Evolutionary conservation across 2,797 vertebrate genomes (phyloP).

Genomic region (Brachyrhaphis roseni): DNA sequence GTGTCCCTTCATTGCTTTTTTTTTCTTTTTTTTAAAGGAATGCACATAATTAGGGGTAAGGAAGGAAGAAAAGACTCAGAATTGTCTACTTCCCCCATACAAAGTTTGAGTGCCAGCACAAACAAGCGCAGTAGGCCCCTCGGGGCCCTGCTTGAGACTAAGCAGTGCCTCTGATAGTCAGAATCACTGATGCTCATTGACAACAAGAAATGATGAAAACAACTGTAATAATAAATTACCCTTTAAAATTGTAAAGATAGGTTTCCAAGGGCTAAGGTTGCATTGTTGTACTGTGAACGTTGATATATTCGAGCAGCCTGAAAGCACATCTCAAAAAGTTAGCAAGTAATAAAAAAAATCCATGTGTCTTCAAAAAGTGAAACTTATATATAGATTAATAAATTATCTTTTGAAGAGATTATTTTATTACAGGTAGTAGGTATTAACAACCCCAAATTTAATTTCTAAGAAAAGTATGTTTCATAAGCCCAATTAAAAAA

Average conservation of each 20-base stretch:
- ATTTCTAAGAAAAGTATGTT: not conserved
- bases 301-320: slow-evolving; percentile 26
- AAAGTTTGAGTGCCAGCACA: slow-evolving; percentile 63
- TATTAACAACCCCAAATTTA: not conserved
- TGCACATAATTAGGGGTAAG: slow-evolving; percentile 85
- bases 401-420: not conserved
- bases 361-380: not conserved
- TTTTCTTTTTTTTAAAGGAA: slow-evolving; percentile 59
- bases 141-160: slow-evolving; percentile 54
- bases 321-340: not conserved
- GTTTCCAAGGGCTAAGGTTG: slow-evolving; percentile 56
- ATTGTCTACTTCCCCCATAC: slow-evolving; percentile 72
- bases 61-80: slow-evolving; percentile 83
- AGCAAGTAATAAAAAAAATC: not conserved
- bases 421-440: not conserved
- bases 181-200: slow-evolving; percentile 60
- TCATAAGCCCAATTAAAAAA: not conserved
- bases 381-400: not conserved
- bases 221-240: slow-evolving; percentile 56
- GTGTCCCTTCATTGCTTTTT: slow-evolving; percentile 73
- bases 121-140: slow-evolving; percentile 67
- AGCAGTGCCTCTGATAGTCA: slow-evolving; percentile 54
- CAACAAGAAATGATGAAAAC: slow-evolving; percentile 52
- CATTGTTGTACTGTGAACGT: slow-evolving; percentile 21
- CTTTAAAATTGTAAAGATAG: slow-evolving; percentile 55